Base-by-base conservation (phyloP, 2,113 vertebrate genomes). In the Litocranius walleri region DNA sequence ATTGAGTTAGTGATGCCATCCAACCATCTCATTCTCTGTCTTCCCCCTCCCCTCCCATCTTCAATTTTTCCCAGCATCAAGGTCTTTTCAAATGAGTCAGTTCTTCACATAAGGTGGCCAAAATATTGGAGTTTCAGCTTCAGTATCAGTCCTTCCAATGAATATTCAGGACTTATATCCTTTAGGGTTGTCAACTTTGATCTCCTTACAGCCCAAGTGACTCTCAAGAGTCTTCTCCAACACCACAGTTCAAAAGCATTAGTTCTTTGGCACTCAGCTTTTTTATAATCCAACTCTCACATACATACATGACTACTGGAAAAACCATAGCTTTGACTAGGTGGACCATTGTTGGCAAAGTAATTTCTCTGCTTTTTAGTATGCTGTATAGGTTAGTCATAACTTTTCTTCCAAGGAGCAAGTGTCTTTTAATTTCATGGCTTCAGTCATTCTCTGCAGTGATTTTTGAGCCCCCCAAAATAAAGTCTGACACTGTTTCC, bases 21-120 rank as follows among this genome's bases (percentile, higher is more conserved):
- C 62, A 64, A 64, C 7, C 14, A 64, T 33, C 62, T 64, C 15
- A 64, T 17, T 16, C 30, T 64, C 30, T 64, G 62, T 64, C 15
- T 0, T 64, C 15, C 14, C 15, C 14, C 17, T 64, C 15, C 15
- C 30, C 30, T 64, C 3, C 30, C 7, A 16, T 0, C 62, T 17
- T 33, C 62, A 33, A 4, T 64, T 6, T 64, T 64, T 64, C 30
- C 30, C 7, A 33, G 30, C 3, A 64, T 33, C 62, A 64, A 33
- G 30, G 14, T 64, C 30, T 64, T 64, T 64, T 33, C 62, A 64
- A 16, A 17, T 33, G 15, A 64, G 61, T 64, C 30, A 33, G 61
- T 33, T 64, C 30, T 64, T 64, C 7, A 15, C 30, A 33, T 33
- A 16, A 16, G 61, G 6, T 64, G 61, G 14, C 61, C 61, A 64